Conservation (phyloP, 2,888 invertebrate species). For the Phoenoteleia sp. region DNA sequence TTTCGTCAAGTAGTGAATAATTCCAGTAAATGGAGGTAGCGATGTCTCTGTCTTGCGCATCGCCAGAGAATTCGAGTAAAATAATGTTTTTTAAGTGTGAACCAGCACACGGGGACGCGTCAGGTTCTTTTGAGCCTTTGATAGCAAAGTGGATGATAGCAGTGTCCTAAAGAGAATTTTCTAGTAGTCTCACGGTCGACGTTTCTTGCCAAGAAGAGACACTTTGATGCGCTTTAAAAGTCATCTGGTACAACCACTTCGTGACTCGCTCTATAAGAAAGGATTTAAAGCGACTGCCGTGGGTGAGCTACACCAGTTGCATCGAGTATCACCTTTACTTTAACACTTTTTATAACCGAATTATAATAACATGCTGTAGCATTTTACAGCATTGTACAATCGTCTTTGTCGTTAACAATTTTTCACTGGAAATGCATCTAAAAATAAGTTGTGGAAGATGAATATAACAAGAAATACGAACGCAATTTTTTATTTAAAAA, state of each 20-base stretch:
- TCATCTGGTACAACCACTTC: slow-evolving; percentile 75
- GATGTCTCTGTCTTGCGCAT: slow-evolving; percentile 33
- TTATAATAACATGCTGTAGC: slow-evolving; percentile 30
- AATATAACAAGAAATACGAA: too few relatives aligned
- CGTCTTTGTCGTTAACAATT: background rate
- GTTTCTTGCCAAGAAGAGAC: slow-evolving; percentile 81
- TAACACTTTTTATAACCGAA: slow-evolving; percentile 46
- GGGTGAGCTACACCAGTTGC: slow-evolving; percentile 80
- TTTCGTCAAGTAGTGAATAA: slow-evolving; percentile 64
- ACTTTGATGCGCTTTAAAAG: slow-evolving; percentile 83
- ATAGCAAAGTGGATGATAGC: slow-evolving; percentile 78
- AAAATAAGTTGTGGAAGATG: too few relatives aligned
- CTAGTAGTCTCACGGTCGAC: slow-evolving; percentile 80
- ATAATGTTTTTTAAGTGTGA: slow-evolving; percentile 75
- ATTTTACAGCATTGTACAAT: slow-evolving; percentile 3
- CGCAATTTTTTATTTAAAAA: too few relatives aligned
- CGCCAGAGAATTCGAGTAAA: slow-evolving; percentile 60
- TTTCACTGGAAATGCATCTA: background rate
- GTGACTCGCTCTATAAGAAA: slow-evolving; percentile 76
- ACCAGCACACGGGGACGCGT: slow-evolving; percentile 65
- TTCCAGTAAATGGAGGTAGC: slow-evolving; percentile 62
- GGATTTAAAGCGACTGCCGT: slow-evolving; percentile 78
- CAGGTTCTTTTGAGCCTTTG: slow-evolving; percentile 68
- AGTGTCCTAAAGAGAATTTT: slow-evolving; percentile 85
- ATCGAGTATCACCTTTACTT: slow-evolving; percentile 74